Evolutionary conservation across 1,140 invertebrate genomes (phyloP).

Genomic region (Augochlora pura): DNA sequence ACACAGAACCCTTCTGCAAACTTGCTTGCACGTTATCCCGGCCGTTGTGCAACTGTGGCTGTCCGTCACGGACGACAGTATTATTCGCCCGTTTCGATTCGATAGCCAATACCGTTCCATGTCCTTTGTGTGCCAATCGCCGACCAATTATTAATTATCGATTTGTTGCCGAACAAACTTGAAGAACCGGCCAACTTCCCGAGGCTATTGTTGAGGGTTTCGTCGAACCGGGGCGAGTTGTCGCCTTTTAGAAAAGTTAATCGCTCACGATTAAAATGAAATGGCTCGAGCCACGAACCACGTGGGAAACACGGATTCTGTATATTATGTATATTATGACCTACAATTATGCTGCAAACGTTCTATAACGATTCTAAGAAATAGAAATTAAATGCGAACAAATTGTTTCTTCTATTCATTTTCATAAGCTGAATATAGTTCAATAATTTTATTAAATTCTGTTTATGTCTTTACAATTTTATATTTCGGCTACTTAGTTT

Average conservation of each 20-base stretch:
- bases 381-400: too few relatives aligned
- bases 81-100: conserved; percentile 40
- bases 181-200: not conserved
- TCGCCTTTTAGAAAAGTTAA: not conserved
- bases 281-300: too few relatives aligned
- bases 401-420: too few relatives aligned
- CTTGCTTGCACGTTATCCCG: conserved; percentile 47
- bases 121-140: conserved; percentile 12
- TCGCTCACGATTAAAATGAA: too few relatives aligned
- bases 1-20: conserved; percentile 41
- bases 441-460: too few relatives aligned
- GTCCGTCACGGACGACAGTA: conserved; percentile 47
- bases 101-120: conserved; percentile 23
- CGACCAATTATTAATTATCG: conserved; percentile 23
- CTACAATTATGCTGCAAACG: too few relatives aligned
- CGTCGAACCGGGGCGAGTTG: not conserved
- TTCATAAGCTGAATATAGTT: too few relatives aligned
- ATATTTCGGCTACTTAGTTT: too few relatives aligned
- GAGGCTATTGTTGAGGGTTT: not conserved
- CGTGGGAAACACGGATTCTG: too few relatives aligned
- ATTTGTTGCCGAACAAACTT: not conserved
- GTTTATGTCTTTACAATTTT: too few relatives aligned
- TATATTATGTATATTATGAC: too few relatives aligned
- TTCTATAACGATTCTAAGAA: too few relatives aligned
- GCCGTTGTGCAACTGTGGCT: conserved; percentile 29